phyloP scores from a whole-genome alignment of 2,113 vertebrate species.

The Petromus typicus region DNA sequence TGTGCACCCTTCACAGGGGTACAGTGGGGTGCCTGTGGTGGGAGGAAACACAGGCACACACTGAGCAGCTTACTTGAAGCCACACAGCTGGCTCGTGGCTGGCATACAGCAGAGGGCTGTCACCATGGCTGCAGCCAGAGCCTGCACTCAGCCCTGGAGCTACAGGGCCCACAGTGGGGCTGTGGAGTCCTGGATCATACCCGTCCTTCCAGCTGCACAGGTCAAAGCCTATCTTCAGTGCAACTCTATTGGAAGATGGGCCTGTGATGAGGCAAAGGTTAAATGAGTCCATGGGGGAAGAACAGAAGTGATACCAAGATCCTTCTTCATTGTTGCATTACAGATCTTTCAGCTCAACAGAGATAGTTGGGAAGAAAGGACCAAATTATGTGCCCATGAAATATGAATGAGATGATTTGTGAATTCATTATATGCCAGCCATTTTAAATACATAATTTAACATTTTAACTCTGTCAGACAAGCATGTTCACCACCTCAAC shows the following conservation, averaged over 20 bases:
- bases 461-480: constrained; percentile 13
- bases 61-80: neutral
- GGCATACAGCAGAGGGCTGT: neutral
- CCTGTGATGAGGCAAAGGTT: neutral
- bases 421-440: neutral
- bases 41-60: neutral
- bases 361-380: neutral
- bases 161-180: neutral
- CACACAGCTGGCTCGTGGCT: neutral
- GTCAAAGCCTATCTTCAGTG: too few species aligned
- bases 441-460: constrained; percentile 26
- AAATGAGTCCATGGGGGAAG: neutral
- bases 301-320: neutral
- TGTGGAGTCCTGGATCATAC: neutral
- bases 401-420: constrained; percentile 37
- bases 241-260: neutral
- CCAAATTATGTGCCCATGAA: neutral
- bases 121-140: neutral
- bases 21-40: neutral
- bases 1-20: neutral
- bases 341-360: neutral
- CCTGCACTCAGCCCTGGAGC: neutral
- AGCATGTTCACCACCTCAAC: neutral
- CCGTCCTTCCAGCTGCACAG: neutral
- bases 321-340: neutral